A percentile compares a stretch with the other conserved stretches of the same genome.
phyloP scores from a whole-genome alignment of 2,888 invertebrate genomes.

The Eupithecia inturbata region DNA sequence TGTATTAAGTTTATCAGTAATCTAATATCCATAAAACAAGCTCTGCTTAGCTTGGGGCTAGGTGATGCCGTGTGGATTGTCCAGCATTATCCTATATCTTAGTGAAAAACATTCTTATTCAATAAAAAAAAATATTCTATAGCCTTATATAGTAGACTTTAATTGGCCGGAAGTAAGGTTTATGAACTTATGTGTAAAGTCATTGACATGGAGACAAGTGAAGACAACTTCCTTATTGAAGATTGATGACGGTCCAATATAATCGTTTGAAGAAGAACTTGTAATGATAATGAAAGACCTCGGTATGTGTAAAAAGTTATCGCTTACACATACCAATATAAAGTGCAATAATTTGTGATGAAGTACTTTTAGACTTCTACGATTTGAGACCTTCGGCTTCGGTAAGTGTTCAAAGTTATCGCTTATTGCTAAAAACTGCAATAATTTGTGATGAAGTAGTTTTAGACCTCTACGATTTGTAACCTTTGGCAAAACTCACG shows the following conservation, averaged over 20 bases:
- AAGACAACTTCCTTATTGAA: constrained; percentile 28
- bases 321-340: neutral
- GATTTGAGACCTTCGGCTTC: no score
- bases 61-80: no score
- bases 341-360: neutral
- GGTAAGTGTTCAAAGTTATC: neutral
- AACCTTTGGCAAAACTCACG: neutral
- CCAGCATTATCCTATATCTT: no score
- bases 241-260: constrained; percentile 48
- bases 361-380: neutral
- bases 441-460: neutral
- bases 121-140: no score
- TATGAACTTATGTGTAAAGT: constrained; percentile 12
- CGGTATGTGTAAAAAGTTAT: neutral
- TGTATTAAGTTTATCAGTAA: no score
- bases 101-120: neutral
- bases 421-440: neutral
- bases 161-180: neutral
- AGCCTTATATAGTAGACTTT: neutral
- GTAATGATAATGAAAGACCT: neutral
- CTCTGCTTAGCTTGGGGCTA: no score
- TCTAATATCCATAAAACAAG: no score
- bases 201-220: constrained; percentile 36
- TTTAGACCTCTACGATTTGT: neutral
- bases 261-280: constrained; percentile 8